Conservation (phyloP, 2,888 invertebrate genomes). For the Platynereis dumerilii region DNA sequence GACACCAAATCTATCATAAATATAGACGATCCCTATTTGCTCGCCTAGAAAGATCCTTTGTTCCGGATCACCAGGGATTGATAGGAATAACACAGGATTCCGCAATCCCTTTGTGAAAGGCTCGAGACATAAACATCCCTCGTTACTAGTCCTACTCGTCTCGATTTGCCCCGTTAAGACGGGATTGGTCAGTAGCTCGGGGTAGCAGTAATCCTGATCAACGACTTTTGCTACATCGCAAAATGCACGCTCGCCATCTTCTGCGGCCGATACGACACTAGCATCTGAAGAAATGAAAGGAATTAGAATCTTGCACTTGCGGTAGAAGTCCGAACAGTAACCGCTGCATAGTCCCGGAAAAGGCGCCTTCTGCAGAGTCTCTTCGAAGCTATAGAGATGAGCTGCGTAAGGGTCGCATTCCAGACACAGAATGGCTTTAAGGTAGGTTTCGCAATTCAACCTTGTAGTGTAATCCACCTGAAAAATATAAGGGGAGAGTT, state of each 20-base stretch:
- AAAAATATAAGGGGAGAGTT: not conserved
- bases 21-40: slow-evolving; percentile 48
- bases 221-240: slow-evolving; percentile 39
- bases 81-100: slow-evolving; percentile 30
- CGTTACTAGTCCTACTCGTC: slow-evolving; percentile 36
- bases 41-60: slow-evolving; percentile 54
- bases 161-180: slow-evolving; percentile 41
- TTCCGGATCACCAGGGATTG: slow-evolving; percentile 40
- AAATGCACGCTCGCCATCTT: slow-evolving; percentile 37
- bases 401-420: slow-evolving; percentile 59
- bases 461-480: not conserved
- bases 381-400: slow-evolving; percentile 55
- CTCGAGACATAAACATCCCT: slow-evolving; percentile 56
- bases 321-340: slow-evolving; percentile 47
- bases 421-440: slow-evolving; percentile 50
- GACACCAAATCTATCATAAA: slow-evolving; percentile 44
- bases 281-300: slow-evolving; percentile 21
- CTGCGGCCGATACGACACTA: not conserved
- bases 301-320: slow-evolving; percentile 42
- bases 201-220: slow-evolving; percentile 55
- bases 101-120: slow-evolving; percentile 25
- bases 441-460: slow-evolving; percentile 43
- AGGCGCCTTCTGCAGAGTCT: slow-evolving; percentile 32
- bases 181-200: slow-evolving; percentile 46
- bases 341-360: slow-evolving; percentile 53